Base-by-base conservation (phyloP, 2,113 vertebrate species). In the Petrocephalus microphthalmus region DNA sequence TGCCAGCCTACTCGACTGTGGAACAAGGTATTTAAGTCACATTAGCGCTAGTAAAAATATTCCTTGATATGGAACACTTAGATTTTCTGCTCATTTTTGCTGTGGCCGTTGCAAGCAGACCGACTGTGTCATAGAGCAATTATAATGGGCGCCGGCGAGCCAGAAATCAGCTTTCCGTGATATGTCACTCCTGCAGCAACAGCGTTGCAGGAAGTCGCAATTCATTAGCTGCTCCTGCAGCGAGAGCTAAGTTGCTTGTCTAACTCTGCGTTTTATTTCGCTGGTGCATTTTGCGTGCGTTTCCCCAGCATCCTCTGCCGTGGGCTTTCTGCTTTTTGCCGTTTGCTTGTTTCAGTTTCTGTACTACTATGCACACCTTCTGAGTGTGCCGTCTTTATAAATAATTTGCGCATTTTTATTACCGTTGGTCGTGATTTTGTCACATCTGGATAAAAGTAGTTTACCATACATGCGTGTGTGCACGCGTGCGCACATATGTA, bases 11-110 rank as follows among this genome's bases (percentile, higher is more conserved):
- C 97, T 99, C 98, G 97, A 97, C 97, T 99, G 97, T 99, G 97
- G 97, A 98, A 98, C 97, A 98, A 99, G 97, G 98, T 99, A 99
- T 99, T 99, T 99, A 98, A 98, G 97, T 97, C 97, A 94, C 95
- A 99, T 99, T 99, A 99, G 97, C 96, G 95, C 95, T 96, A 96
- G 96, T 97, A 96, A 97, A 98, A 98, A 97, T 97, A 97, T 96
- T 98, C 97, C 97, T 97, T 97, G 96, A 97, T 97, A 97, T 97
- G 97, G 97, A 99, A 98, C 96, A 96, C 96, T 96, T 96, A 94
- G 96, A 98, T 98, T 98, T 99, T 99, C 96, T 98, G 97, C 97
- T 97, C 93, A 91, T 98, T 98, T 98, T 98, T 96, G 96, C 96
- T 92, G 92, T 92, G 95, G 95, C 94, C 97, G 96, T 96, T 96